Base-by-base conservation (phyloP, 2,888 invertebrate genomes). In the Drosophila austrosaltans region DNA sequence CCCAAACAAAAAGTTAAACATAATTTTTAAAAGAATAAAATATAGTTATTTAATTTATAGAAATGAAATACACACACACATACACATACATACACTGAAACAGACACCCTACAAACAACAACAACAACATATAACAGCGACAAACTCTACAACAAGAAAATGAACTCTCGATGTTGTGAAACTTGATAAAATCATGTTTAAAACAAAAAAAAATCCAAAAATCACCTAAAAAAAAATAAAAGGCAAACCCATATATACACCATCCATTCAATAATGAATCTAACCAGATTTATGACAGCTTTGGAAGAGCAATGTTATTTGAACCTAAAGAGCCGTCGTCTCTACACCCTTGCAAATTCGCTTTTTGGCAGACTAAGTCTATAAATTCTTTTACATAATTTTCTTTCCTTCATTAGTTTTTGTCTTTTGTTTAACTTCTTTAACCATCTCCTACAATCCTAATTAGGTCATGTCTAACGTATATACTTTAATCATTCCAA, bases 131-230 rank as follows among this genome's bases (percentile, higher is more conserved):
- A 76, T 75, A 73, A 78, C 81, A 85, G 77, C 77, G 76, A 90
- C 77, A 77, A 66, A 59, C 63, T 69, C 76, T 84, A 78, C 75
- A 89, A 82, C 74, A 81, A 88, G 79, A 81, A 90, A 89, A 89
- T 87, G 85, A 91, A 91, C 91, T 91, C 91, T 91, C 90, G 91
- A 92, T 91, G 92, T 92, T 92, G 91, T 91, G 92, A 91, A 90
- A 89, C 90, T 91, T 91, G 88, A 91, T 89, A 66, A 90, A 90
- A 90, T 87, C 90, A 89, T 87, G 89, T 89, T 89, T 71, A 32
- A 72, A 71, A 72, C 63, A 71, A 59, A 40, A 36, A 40, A 36
- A 58, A 69, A 59, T 53, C 16, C 22, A 48, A 65, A 62, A 53
- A 58, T 22, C 12, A 68, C 42, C 42, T 44, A 54, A 72, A 64